phyloP scores from a whole-genome alignment of 1,140 invertebrate genomes.

The Leptinotarsa defecta region DNA sequence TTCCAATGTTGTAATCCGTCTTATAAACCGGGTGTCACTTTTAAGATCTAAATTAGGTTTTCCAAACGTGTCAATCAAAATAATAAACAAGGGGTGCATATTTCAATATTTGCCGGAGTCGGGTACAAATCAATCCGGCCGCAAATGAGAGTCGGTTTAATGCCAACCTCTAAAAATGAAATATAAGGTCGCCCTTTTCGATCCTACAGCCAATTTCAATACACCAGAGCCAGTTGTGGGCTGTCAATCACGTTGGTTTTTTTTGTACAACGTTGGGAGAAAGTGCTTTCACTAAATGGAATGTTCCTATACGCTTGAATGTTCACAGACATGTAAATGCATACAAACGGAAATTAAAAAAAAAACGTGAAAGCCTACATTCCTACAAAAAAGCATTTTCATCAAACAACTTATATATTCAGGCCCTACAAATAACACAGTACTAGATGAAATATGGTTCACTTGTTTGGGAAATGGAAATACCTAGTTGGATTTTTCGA shows the following conservation, averaged over 20 bases:
- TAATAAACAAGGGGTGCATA: slow-evolving; percentile 56
- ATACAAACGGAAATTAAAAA: no score
- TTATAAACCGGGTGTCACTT: slow-evolving; percentile 27
- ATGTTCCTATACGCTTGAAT: no score
- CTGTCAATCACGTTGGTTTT: slow-evolving; percentile 6
- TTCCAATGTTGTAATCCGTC: slow-evolving; percentile 27
- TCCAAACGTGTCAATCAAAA: slow-evolving; percentile 52
- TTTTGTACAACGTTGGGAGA: background rate
- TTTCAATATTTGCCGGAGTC: slow-evolving; percentile 51
- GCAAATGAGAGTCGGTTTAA: slow-evolving; percentile 35
- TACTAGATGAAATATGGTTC: no score
- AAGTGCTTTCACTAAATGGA: background rate
- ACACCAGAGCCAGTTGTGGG: slow-evolving; percentile 4
- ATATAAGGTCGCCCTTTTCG: slow-evolving; percentile 23
- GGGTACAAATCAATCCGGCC: slow-evolving; percentile 45
- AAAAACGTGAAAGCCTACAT: no score
- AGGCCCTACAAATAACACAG: no score
- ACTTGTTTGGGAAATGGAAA: no score
- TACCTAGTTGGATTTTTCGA: no score
- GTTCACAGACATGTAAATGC: no score
- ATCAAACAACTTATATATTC: no score
- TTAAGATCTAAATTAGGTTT: slow-evolving; percentile 44
- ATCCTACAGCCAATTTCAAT: background rate
- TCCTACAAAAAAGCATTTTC: no score
- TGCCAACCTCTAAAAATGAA: slow-evolving; percentile 34